Evolutionary conservation across 2,113 vertebrate species (phyloP), one percentile per base, ranked within the genome.

Genomic region (Eulacestoma nigropectus): DNA sequence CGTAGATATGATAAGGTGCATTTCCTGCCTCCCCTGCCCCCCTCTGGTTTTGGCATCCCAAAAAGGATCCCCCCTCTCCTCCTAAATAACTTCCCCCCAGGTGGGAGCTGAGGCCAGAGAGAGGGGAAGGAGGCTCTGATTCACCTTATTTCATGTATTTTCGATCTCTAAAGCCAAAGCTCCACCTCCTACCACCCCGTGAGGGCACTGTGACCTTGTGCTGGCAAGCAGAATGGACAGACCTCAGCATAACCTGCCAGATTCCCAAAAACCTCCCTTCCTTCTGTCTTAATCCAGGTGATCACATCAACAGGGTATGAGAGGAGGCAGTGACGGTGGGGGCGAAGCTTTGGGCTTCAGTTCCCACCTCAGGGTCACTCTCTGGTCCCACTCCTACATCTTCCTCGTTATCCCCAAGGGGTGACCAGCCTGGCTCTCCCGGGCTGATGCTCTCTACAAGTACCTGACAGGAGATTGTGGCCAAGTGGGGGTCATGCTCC

Each of bases 161-260:
- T 69, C 0, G 0, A 11, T 50, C 13, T 42, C 9, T 65, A 49
- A 49, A 75, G 30, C 50, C 35, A 4, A 65, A 49, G 5, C 4
- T 35, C 8, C 56, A 22, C 4, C 12, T 57, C 53, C 29, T 50
- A 16, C 25, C 63, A 25, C 30, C 22, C 41, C 39, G 10, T 33
- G 33, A 72, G 33, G 30, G 9, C 42, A 41, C 35, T 7, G 27
- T 29, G 46, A 41, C 18, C 8, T 30, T 2, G 0, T 72, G 13
- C 37, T 37, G 70, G 14, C 53, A 3, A 0, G 49, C 15, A 37
- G 18, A 52, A 46, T 0, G 4, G 46, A 8, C 21, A 39, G 30
- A 84, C 20, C 65, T 33, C 35, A 22, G 39, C 59, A 21, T 1
- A 77, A 46, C 21, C 21, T 74, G 59, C 23, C 59, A 60, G 3